Evolutionary conservation across 2,797 vertebrate species (phyloP), one percentile per base, ranked within the genome.

Genomic region (Enteromius trimaculatus): DNA sequence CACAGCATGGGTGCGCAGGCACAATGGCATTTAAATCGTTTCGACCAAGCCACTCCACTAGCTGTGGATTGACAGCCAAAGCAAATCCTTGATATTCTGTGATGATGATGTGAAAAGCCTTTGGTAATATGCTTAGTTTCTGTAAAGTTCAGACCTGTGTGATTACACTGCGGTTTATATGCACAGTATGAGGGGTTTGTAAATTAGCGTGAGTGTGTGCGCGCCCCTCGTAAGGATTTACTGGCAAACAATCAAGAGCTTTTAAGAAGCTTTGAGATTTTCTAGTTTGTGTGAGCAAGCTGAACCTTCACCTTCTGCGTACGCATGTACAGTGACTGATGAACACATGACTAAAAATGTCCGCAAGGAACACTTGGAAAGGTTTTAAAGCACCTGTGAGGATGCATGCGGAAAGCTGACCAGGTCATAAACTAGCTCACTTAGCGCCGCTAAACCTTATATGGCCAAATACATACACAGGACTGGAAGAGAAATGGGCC

Each of bases 221-320:
- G 23, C 26, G n/a, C 66, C 70, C n/a, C 71, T 51, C 26, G 58
- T 75, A 58, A 23, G 58, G 80, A 76, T 77, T 78, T 79, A 58
- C 55, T 19, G 14, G 42, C 53, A 42, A 79, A 74, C 65, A 85
- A 82, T 47, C 70, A 55, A 42, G 19, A 65, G 55, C 39, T 79
- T 34, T 58, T 84, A 72, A 86, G 77, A 60, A 79, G 79, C 83
- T 84, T 84, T 80, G 65, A 21, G 66, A 71, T 83, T 78, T 78
- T 83, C 53, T 83, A 17, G 6, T 64, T 68, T 62, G 65, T 37
- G 39, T 21, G 21, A 62, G 81, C 21, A 14, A 69, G 81, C 26
- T 69, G 37, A 77, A 69, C 72, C 37, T 55, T 75, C 39, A 14
- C 29, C 29, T 66, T 65, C 29, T 9, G 78, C 9, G 44, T 34